A percentile compares a stretch with the other conserved stretches of the same genome.
Evolutionary conservation across 2,113 vertebrate genomes (phyloP).

Genomic region (Erythrocebus patas): DNA sequence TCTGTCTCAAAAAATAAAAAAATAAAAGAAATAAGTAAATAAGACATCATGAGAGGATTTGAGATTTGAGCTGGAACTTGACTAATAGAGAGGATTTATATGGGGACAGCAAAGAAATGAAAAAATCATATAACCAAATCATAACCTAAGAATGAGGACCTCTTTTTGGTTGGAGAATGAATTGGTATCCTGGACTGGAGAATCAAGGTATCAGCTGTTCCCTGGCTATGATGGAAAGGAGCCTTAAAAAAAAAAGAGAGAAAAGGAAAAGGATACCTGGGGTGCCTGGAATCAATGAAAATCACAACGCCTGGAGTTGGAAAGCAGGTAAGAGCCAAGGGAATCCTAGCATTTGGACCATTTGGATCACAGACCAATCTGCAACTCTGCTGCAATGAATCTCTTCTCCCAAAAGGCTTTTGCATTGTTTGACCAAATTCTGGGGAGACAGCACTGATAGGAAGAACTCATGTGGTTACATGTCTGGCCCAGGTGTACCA

Average conservation of each 20-base stretch:
- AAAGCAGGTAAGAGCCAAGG: not conserved
- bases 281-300: not conserved
- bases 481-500: not conserved
- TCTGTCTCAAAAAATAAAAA: too few species aligned
- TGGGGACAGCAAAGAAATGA: not conserved
- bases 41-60: not conserved
- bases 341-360: too few species aligned
- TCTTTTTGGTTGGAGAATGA: not conserved
- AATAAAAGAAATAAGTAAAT: too few species aligned
- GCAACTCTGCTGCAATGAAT: rapidly evolving
- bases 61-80: not conserved
- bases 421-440: not conserved
- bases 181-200: not conserved
- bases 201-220: not conserved
- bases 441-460: not conserved
- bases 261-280: not conserved
- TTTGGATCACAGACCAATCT: not conserved
- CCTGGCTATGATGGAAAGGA: not conserved
- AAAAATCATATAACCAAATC: not conserved
- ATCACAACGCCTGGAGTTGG: not conserved
- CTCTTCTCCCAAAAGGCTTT: not conserved
- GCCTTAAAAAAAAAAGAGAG: too few species aligned
- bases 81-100: not conserved
- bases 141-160: not conserved
- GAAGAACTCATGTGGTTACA: not conserved